Evolutionary conservation across 2,888 invertebrate species (phyloP).

Genomic region (Acanthosepion esculentum): DNA sequence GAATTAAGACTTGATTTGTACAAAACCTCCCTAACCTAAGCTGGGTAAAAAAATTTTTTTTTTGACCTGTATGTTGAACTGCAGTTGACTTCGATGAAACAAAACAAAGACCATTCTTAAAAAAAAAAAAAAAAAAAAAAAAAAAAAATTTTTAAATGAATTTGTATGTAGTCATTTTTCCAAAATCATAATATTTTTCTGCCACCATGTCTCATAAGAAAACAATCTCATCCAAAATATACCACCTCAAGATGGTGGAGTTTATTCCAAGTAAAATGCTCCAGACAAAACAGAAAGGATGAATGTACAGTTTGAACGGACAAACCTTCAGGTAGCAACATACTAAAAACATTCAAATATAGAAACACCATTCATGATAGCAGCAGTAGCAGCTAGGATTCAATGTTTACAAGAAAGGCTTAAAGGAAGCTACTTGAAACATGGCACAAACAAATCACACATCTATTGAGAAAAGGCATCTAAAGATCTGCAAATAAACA

Average conservation of each 20-base stretch:
- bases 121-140: no score
- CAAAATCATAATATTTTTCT: not conserved
- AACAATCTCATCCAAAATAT: not conserved
- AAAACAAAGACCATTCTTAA: not conserved
- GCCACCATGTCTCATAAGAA: not conserved
- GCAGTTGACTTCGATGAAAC: not conserved
- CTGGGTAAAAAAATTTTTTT: no score
- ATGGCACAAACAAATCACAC: not conserved
- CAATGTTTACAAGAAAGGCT: not conserved
- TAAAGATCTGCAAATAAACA: conserved; percentile 14
- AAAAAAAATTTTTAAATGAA: no score
- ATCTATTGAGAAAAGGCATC: conserved; percentile 13
- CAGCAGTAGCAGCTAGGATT: not conserved
- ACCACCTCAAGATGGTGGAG: not conserved
- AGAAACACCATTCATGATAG: not conserved
- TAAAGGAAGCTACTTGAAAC: conserved; percentile 8
- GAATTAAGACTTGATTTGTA: not conserved
- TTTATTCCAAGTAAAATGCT: not conserved
- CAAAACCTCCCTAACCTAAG: not conserved
- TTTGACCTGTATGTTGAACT: not conserved
- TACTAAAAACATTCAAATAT: not conserved
- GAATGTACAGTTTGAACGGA: not conserved
- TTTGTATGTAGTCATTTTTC: no score
- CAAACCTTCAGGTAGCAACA: not conserved
- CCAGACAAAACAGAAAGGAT: not conserved